Conservation (phyloP, 2,888 invertebrate genomes). For the Cantharis flavilabris region DNA sequence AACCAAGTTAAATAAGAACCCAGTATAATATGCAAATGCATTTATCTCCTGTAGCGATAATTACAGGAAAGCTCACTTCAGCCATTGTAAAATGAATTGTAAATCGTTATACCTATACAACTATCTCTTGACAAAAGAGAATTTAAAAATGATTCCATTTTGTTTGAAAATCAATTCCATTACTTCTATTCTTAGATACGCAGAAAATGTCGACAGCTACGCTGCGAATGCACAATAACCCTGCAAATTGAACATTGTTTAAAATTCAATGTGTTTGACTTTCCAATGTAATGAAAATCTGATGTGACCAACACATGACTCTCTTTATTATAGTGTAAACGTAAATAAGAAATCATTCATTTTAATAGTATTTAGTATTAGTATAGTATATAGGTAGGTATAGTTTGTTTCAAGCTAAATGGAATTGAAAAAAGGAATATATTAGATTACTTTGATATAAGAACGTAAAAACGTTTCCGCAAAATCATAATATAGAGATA, state of each 20-base stretch:
- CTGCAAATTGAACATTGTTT: slow-evolving; percentile 11
- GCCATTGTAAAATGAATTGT: background rate
- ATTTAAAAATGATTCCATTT: slow-evolving; percentile 25
- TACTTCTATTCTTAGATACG: slow-evolving; percentile 24
- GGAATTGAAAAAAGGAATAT: too few species aligned
- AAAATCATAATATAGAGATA: too few species aligned
- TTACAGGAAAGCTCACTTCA: slow-evolving; percentile 10
- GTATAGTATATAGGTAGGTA: too few species aligned
- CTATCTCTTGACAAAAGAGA: slow-evolving; percentile 15
- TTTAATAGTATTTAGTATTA: background rate
- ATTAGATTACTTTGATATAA: too few species aligned
- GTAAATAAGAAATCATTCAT: background rate
- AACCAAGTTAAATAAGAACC: slow-evolving; percentile 16
- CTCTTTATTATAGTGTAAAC: background rate
- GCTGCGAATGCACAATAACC: slow-evolving; percentile 7
- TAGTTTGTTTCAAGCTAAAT: too few species aligned
- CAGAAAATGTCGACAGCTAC: slow-evolving; percentile 16
- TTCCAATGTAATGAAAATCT: background rate
- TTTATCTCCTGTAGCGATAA: slow-evolving; percentile 15
- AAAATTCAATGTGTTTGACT: background rate
- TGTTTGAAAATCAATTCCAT: slow-evolving; percentile 27
- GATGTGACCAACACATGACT: background rate
- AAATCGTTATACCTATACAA: slow-evolving; percentile 14
- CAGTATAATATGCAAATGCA: slow-evolving; percentile 19
- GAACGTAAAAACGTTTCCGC: too few species aligned